Evolutionary conservation across 1,140 invertebrate genomes (phyloP).

Genomic region (Pseudomyrmex concolor): DNA sequence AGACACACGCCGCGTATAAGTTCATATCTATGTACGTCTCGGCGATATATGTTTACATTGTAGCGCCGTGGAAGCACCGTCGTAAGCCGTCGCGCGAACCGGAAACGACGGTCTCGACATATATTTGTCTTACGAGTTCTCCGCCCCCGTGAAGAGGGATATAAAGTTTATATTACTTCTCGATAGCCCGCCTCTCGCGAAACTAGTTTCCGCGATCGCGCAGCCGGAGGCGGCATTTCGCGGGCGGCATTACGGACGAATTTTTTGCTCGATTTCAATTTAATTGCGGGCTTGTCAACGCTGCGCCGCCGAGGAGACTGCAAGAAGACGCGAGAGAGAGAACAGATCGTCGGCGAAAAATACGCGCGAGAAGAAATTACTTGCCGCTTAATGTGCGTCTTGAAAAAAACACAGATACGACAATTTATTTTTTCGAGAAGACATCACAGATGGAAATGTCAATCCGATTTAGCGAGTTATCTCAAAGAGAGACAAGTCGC

Average conservation of each 20-base stretch:
- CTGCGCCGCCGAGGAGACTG: background rate
- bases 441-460: no score
- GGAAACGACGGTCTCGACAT: slow-evolving; percentile 59
- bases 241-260: slow-evolving; percentile 44
- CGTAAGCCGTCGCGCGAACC: slow-evolving; percentile 41
- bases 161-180: slow-evolving; percentile 69
- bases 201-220: slow-evolving; percentile 60
- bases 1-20: slow-evolving; percentile 51
- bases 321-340: background rate
- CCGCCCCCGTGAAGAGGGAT: slow-evolving; percentile 55
- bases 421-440: no score
- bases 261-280: slow-evolving; percentile 46
- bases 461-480: no score
- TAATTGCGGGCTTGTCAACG: slow-evolving; percentile 33
- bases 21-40: slow-evolving; percentile 41
- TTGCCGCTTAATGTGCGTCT: background rate
- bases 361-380: background rate
- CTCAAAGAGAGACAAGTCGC: background rate
- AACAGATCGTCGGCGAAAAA: no score
- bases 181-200: slow-evolving; percentile 46
- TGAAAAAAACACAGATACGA: no score
- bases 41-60: slow-evolving; percentile 59
- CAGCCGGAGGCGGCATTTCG: slow-evolving; percentile 28
- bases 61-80: slow-evolving; percentile 19
- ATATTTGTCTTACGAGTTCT: slow-evolving; percentile 69